Conservation (phyloP, 2,113 vertebrate genomes). For the Chamaea fasciata region DNA sequence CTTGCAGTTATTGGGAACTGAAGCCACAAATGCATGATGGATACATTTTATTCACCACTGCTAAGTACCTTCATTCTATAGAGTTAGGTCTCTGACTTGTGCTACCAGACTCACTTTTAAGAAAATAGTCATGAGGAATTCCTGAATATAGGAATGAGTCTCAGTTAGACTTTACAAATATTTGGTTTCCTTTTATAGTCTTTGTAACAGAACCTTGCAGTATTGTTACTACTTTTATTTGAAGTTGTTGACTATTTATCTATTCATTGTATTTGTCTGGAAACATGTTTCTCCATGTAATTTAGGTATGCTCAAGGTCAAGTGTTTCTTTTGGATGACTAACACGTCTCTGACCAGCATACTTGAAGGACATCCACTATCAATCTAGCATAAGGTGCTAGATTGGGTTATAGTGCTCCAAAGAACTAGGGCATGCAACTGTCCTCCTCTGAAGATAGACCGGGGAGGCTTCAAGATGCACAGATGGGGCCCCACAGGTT, state of each 20-base stretch:
- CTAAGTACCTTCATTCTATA: not conserved
- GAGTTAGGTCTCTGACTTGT: not conserved
- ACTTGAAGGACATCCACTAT: not conserved
- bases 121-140: not conserved
- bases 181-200: not conserved
- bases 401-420: not conserved
- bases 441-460: not conserved
- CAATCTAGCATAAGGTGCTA: not conserved
- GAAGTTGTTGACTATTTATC: not conserved
- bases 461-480: not conserved
- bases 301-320: not conserved
- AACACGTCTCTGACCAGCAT: rapidly evolving
- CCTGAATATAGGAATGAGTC: not conserved
- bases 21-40: not conserved
- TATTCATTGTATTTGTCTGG: not conserved
- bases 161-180: not conserved
- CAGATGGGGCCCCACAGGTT: rapidly evolving
- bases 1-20: not conserved
- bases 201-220: not conserved
- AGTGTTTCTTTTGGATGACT: not conserved
- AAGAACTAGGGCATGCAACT: not conserved
- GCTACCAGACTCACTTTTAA: not conserved
- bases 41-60: not conserved
- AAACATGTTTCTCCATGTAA: not conserved
- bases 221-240: not conserved